Evolutionary conservation across 2,113 vertebrate species (phyloP), one percentile per base, ranked within the genome.

Genomic region (Ancistrus triradiatus): DNA sequence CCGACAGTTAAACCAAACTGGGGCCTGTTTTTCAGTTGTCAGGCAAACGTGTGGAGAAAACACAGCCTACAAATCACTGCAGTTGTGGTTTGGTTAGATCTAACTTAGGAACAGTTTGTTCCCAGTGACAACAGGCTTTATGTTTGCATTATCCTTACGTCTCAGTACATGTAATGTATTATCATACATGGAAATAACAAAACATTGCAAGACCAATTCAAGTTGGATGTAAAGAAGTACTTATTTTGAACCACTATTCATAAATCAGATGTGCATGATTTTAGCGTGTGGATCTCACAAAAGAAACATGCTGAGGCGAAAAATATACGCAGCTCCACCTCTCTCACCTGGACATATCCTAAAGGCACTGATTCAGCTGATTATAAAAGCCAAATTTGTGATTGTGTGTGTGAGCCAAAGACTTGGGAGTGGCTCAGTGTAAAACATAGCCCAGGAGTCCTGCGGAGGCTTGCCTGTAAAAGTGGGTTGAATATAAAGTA

Each of bases 341-440:
- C 44, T 19, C 14, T 53, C 59, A 68, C 33, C 42, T 68, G 53
- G 46, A 64, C 70, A 59, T 68, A 27, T n/a, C 33, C 65, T 33
- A 64, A 19, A 42, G 58, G 48, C 31, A 25, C 15, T 42, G 28
- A 31, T 59, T 40, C 19, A 37, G 19, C 50, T 44, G 38, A 69
- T 70, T 59, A 64, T 65, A 62, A 71, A 62, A 42, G 59, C 22
- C 77, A 70, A 81, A 87, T 74, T 73, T 64, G 53, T 37, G 74
- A 69, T 27, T 63, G 48, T 80, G 80, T 81, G 78, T 82, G 77
- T 72, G 71, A 83, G 79, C 71, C 77, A 79, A 81, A 43, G 52
- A 67, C 19, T 63, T 77, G 83, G 86, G 86, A 79, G 88, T 81
- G 87, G 88, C 73, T 74, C 70, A 61, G 79, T 77, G 68, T 75